phyloP scores from a whole-genome alignment of 2,888 invertebrate genomes.

The Icerya purchasi region DNA sequence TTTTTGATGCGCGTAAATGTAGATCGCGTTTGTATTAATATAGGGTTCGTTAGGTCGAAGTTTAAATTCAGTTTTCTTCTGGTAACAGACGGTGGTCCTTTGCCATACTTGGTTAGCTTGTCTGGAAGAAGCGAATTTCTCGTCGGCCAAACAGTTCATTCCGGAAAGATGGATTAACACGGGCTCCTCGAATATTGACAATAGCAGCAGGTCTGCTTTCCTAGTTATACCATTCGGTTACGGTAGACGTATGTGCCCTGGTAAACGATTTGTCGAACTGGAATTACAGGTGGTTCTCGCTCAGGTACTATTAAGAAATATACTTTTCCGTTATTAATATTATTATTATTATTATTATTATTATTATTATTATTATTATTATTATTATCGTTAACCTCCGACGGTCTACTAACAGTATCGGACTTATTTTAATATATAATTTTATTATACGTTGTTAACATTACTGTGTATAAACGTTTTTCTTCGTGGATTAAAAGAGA shows the following conservation, averaged over 20 bases:
- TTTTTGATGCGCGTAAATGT: too few relatives aligned
- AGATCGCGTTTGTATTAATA: too few relatives aligned
- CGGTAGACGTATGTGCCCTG: slow-evolving; percentile 63
- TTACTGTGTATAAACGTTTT: too few relatives aligned
- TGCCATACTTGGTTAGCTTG: slow-evolving; percentile 70
- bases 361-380: neutral
- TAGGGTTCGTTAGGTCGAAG: too few relatives aligned
- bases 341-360: neutral
- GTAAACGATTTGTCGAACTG: slow-evolving; percentile 61
- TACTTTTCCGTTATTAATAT: neutral
- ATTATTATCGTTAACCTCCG: too few relatives aligned
- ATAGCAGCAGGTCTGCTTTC: slow-evolving; percentile 33
- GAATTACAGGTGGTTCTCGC: slow-evolving; percentile 50
- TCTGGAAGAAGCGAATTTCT: slow-evolving; percentile 49
- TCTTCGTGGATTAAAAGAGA: too few relatives aligned
- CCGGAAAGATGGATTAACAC: slow-evolving; percentile 55
- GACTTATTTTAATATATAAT: too few relatives aligned
- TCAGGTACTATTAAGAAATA: slow-evolving; percentile 31
- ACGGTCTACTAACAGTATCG: too few relatives aligned
- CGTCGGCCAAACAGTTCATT: slow-evolving; percentile 40
- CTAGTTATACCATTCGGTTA: slow-evolving; percentile 59
- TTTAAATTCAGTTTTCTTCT: too few relatives aligned
- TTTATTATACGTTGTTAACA: too few relatives aligned
- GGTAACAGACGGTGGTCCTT: slow-evolving; percentile 49
- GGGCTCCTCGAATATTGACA: too few relatives aligned